A percentile compares a stretch with the other conserved stretches of the same genome.
Evolutionary conservation across 2,888 invertebrate genomes (phyloP).

Genomic region (Electrophaes corylata): DNA sequence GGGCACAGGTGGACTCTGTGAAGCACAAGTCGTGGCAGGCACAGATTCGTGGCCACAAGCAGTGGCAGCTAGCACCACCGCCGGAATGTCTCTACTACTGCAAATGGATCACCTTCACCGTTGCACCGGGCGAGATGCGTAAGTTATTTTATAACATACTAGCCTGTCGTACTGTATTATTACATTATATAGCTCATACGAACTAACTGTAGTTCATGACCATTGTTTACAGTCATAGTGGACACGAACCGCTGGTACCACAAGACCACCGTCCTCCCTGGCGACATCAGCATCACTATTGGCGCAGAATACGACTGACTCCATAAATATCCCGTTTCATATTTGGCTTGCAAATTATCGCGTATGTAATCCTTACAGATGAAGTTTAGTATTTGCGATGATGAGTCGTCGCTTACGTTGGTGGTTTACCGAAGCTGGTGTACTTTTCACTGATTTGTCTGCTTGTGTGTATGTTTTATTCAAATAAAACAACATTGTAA

Average conservation of each 20-base stretch:
- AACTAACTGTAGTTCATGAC: too few species aligned
- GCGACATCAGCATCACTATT: slow-evolving; percentile 96
- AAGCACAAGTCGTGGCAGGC: slow-evolving; percentile 98
- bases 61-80: slow-evolving; percentile 95
- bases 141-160: slow-evolving; percentile 58
- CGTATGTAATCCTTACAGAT: too few species aligned
- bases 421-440: too few species aligned
- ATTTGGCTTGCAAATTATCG: too few species aligned
- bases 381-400: too few species aligned
- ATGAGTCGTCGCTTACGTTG: too few species aligned
- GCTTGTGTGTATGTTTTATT: background rate
- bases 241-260: slow-evolving; percentile 99
- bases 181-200: too few species aligned
- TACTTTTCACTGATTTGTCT: too few species aligned
- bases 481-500: slow-evolving; percentile 51
- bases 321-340: background rate
- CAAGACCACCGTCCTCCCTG: slow-evolving; percentile 93
- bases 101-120: slow-evolving; percentile 86
- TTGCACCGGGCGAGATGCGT: slow-evolving; percentile 96
- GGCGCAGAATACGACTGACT: slow-evolving; percentile 96
- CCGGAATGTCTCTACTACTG: slow-evolving; percentile 95
- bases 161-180: too few species aligned
- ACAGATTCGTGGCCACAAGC: slow-evolving; percentile 94
- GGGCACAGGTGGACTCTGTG: slow-evolving; percentile 95
- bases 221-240: slow-evolving; percentile 89